phyloP scores from a whole-genome alignment of 2,113 vertebrate species.

The Poecilia latipinna region DNA sequence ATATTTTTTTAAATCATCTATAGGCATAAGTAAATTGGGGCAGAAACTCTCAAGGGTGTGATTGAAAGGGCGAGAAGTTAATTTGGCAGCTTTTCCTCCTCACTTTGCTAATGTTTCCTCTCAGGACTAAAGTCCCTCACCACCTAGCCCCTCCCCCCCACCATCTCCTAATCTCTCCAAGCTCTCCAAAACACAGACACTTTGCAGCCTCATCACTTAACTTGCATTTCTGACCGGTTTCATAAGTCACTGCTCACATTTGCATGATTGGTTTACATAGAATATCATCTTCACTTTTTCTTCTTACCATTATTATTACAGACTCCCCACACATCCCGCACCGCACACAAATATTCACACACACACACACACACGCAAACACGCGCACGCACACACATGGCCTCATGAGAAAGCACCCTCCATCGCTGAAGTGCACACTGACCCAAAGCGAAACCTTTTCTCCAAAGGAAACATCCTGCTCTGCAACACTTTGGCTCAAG shows the following conservation, averaged over 20 bases:
- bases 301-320: conserved; percentile 39
- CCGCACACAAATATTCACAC: background rate
- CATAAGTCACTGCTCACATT: conserved; percentile 54
- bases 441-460: conserved; percentile 97
- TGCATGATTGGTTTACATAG: conserved; percentile 69
- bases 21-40: conserved; percentile 88
- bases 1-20: conserved; percentile 68
- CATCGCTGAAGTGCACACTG: conserved; percentile 91
- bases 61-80: conserved; percentile 99
- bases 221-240: conserved; percentile 41
- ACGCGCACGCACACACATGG: conserved; percentile 26
- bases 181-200: conserved; percentile 50
- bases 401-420: conserved; percentile 83
- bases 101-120: conserved; percentile 96
- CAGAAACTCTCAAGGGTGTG: conserved; percentile 98
- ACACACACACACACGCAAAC: conserved; percentile 15
- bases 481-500: conserved; percentile 99
- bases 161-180: conserved; percentile 71
- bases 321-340: background rate
- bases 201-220: conserved; percentile 69
- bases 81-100: conserved; percentile 99
- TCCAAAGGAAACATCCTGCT: conserved; percentile 98
- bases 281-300: conserved; percentile 40
- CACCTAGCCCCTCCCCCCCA: conserved; percentile 40
- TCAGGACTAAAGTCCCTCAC: conserved; percentile 84